Conservation (phyloP, 2,113 vertebrate genomes). For the Numenius arquata region DNA sequence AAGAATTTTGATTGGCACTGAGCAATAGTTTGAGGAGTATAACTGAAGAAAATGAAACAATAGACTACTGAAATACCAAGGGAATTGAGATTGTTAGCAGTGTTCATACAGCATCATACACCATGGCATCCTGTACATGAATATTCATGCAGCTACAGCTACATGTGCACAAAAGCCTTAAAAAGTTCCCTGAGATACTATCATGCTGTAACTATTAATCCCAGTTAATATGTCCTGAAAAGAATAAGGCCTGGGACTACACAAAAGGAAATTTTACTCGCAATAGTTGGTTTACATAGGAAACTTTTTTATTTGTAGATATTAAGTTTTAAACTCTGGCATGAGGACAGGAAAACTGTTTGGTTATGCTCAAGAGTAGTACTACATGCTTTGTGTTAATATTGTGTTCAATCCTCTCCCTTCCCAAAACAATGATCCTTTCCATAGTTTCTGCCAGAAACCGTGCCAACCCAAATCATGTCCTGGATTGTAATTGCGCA, state of each 20-base stretch:
- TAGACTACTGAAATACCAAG: slow-evolving; percentile 37
- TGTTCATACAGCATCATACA: slow-evolving; percentile 31
- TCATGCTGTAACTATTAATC: slow-evolving; percentile 25
- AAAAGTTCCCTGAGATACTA: slow-evolving; percentile 9
- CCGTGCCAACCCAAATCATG: background rate
- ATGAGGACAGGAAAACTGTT: background rate
- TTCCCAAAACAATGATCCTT: background rate
- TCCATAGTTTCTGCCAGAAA: background rate
- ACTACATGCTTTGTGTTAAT: background rate
- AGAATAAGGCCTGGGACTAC: background rate
- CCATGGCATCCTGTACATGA: slow-evolving; percentile 40
- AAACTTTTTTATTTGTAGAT: background rate
- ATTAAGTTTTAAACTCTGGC: background rate
- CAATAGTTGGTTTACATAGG: background rate
- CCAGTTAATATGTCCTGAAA: background rate
- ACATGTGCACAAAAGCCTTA: slow-evolving; percentile 19
- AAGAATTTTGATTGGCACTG: slow-evolving; percentile 47
- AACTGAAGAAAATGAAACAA: slow-evolving; percentile 50
- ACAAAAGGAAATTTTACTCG: background rate
- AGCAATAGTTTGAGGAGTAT: slow-evolving; percentile 27
- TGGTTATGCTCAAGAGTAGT: background rate
- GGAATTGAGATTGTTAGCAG: slow-evolving; percentile 38
- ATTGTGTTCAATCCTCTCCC: background rate
- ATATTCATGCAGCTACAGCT: slow-evolving; percentile 61
- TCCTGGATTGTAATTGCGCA: background rate